These are phyloP conservation scores for Autographa gamma DNA, from an alignment of 2,888 invertebrate species.

Conservation along the genomic window DNA sequence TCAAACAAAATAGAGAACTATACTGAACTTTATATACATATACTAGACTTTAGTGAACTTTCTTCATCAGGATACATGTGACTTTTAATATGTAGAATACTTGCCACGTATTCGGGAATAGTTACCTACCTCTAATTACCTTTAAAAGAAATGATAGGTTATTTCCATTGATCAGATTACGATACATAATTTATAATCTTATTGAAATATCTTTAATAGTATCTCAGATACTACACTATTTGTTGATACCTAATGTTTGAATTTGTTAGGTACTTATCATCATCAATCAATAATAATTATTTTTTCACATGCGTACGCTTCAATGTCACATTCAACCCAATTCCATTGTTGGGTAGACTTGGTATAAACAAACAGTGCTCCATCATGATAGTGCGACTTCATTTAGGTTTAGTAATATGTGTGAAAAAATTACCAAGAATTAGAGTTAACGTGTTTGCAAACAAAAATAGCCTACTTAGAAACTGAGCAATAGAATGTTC, in stretches of 20 bases:
- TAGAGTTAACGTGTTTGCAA: background rate
- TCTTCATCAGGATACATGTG: no score
- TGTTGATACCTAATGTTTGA: slow-evolving; percentile 1
- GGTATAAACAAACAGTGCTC: background rate
- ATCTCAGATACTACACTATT: background rate
- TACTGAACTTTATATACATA: no score
- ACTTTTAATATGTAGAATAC: no score
- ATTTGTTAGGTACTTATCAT: background rate
- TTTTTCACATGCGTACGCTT: background rate
- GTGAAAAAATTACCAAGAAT: background rate
- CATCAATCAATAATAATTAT: background rate
- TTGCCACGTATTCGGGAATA: no score
- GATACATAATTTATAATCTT: background rate
- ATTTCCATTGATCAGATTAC: background rate
- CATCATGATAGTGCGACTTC: background rate
- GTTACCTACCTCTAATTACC: background rate
- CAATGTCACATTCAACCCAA: background rate
- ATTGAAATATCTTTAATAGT: slow-evolving; percentile 4
- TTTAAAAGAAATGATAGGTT: background rate
- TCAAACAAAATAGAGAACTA: background rate
- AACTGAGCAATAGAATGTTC: background rate
- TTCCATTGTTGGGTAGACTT: background rate
- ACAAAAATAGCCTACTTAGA: slow-evolving; percentile 1
- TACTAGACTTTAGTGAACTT: no score
- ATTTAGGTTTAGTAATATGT: background rate